A percentile compares a stretch with the other conserved stretches of the same genome.
Conservation (phyloP, 2,888 invertebrate species). For the Heliconius sara region DNA sequence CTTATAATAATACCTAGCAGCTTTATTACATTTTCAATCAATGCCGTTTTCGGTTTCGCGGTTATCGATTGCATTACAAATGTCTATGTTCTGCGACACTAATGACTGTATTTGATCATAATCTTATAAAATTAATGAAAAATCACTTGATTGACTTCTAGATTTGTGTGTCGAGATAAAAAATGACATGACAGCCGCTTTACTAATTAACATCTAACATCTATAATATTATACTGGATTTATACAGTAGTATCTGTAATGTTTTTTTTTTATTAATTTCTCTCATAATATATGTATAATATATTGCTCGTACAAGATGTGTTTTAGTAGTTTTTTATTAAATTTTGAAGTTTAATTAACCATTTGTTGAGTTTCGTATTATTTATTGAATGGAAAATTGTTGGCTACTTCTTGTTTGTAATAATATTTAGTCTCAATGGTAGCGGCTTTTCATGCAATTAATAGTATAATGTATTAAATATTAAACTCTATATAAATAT, state of each 20-base stretch:
- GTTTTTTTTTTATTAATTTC: background rate
- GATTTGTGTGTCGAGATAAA: conserved; percentile 26
- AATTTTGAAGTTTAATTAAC: background rate
- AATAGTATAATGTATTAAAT: too few species aligned
- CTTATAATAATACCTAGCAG: background rate
- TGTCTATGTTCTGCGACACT: conserved; percentile 24
- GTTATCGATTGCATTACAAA: conserved; percentile 21
- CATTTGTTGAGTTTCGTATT: background rate
- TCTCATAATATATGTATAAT: background rate
- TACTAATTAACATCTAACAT: conserved; percentile 24
- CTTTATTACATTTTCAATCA: background rate
- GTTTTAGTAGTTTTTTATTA: too few species aligned
- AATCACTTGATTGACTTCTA: conserved; percentile 19
- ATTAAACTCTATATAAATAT: too few species aligned
- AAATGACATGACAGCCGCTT: conserved; percentile 27
- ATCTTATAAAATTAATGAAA: conserved; percentile 25
- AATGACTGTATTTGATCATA: conserved; percentile 27
- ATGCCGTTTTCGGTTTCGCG: conserved; percentile 28
- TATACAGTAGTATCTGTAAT: conserved; percentile 20
- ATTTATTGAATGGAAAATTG: background rate
- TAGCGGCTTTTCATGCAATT: too few species aligned
- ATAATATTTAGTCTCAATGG: too few species aligned
- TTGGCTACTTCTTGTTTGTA: too few species aligned
- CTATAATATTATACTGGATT: conserved; percentile 15
- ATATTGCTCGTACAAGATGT: background rate